Evolutionary conservation across 2,113 vertebrate genomes (phyloP), one percentile per base, ranked within the genome.

Genomic region (Cyprinodon brontotheroides): DNA sequence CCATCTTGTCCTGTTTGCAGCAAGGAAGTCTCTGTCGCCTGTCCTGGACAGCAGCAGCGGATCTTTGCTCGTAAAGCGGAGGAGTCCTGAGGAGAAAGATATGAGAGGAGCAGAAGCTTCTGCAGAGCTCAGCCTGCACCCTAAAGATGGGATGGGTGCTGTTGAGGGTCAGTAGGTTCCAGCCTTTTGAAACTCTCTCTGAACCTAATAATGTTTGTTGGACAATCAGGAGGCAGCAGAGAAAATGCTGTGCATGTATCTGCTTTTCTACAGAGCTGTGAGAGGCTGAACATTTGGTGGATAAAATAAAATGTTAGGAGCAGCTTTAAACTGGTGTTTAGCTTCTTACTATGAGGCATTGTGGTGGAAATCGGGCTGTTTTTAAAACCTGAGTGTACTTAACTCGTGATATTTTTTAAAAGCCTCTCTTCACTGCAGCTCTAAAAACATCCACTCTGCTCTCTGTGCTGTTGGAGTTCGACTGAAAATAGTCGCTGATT

Each of bases 1-100:
- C 29, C 29, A 29, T 29, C 1, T 20, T 20, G 4, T 48, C 14
- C 43, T 67, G 22, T 75, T 85, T 96, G 94, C 94, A 92, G 94
- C 84, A 79, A 97, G 96, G 93, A 98, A 97, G 72, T 95, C 90
- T 50, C 77, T 87, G 74, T 96, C 95, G 0, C 92, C 94, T 0
- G 97, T 97, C 61, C 89, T 94, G 67, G 68, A 96, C 22, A 92
- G 93, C 37, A 87, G 93, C 29, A 29, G 29, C 29, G 17, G 20
- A 78, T 89, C 91, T 0, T 79, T 95, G 0, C 93, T 94, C 3
- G 75, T 96, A 45, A 93, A 95, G 39, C 94, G 84, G 65, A 81
- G 95, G 91, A 95, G 94, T 57, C 85, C 94, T 65, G 96, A 98
- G 72, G 84, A 92, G 0, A 93, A 91, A 57, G 93, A 94, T 17